Evolutionary conservation across 2,113 vertebrate genomes (phyloP).

Genomic region (Rhodinocichla rosea): DNA sequence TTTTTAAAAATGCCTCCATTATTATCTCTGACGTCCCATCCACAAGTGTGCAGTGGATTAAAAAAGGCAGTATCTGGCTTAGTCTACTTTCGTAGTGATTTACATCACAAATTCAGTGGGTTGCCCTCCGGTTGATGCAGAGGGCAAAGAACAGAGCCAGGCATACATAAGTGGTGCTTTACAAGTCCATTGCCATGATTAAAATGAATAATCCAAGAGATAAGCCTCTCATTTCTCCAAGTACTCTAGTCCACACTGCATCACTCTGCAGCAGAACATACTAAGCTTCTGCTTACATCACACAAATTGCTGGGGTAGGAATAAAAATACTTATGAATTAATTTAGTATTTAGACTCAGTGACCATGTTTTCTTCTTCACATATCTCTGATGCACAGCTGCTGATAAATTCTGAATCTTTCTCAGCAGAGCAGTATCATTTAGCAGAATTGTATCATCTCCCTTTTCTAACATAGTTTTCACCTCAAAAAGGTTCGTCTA

Average conservation of each 20-base stretch:
- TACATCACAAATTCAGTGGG: not conserved
- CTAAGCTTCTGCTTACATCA: not conserved
- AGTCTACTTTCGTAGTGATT: not conserved
- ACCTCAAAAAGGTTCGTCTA: not conserved
- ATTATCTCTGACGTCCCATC: not conserved
- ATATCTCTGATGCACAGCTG: not conserved
- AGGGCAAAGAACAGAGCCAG: not conserved
- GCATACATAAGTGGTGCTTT: not conserved
- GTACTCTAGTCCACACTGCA: not conserved
- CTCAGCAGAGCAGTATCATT: not conserved
- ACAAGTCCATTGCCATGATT: slow-evolving; percentile 1
- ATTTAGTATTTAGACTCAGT: not conserved
- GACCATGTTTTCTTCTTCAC: not conserved
- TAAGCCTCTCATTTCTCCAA: slow-evolving; percentile 21
- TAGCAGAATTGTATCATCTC: not conserved
- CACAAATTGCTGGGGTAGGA: not conserved
- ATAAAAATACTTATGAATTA: not conserved
- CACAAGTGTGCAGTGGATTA: not conserved
- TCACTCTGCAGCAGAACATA: not conserved
- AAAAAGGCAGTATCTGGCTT: not conserved
- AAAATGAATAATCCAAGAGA: slow-evolving; percentile 20
- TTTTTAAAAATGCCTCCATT: not conserved
- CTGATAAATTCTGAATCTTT: not conserved
- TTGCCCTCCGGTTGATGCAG: not conserved
- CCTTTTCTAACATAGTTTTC: not conserved